Conservation (phyloP, 2,797 vertebrate genomes). For the Choloepus didactylus region DNA sequence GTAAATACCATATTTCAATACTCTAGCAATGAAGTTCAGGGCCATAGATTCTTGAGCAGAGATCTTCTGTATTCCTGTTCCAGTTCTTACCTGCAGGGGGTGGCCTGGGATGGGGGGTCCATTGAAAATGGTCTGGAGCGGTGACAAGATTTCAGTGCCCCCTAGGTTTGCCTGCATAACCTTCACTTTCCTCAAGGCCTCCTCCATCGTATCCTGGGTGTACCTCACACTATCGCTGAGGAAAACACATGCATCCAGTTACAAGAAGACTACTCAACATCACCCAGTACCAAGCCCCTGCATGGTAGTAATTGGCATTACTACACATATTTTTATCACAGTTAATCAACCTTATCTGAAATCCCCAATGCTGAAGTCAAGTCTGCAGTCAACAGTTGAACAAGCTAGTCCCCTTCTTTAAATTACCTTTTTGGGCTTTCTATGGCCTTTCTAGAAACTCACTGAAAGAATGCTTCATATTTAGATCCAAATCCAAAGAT, state of each 20-base stretch:
- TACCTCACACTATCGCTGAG: slow-evolving; percentile 90
- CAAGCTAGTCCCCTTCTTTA: background rate
- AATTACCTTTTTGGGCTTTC: background rate
- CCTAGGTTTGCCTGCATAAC: slow-evolving; percentile 85
- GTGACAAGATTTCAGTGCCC: slow-evolving; percentile 88
- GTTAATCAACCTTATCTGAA: background rate
- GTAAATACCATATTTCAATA: background rate
- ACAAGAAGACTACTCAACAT: background rate
- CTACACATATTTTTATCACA: too few relatives aligned
- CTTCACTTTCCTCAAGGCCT: slow-evolving; percentile 87
- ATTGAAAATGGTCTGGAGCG: slow-evolving; percentile 87
- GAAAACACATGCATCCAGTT: background rate
- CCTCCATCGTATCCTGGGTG: slow-evolving; percentile 88
- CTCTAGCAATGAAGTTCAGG: background rate
- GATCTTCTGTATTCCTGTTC: background rate
- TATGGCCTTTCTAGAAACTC: slow-evolving; percentile 78
- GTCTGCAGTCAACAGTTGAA: background rate
- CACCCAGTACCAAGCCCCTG: background rate
- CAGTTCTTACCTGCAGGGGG: slow-evolving; percentile 86
- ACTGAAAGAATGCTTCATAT: slow-evolving; percentile 91
- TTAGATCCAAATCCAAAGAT: slow-evolving; percentile 92
- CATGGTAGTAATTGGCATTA: too few relatives aligned
- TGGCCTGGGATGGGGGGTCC: slow-evolving; percentile 77
- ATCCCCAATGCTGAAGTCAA: background rate
- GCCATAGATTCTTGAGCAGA: background rate